Conservation (phyloP, 2,888 invertebrate genomes). For the Gortyna flavago region DNA sequence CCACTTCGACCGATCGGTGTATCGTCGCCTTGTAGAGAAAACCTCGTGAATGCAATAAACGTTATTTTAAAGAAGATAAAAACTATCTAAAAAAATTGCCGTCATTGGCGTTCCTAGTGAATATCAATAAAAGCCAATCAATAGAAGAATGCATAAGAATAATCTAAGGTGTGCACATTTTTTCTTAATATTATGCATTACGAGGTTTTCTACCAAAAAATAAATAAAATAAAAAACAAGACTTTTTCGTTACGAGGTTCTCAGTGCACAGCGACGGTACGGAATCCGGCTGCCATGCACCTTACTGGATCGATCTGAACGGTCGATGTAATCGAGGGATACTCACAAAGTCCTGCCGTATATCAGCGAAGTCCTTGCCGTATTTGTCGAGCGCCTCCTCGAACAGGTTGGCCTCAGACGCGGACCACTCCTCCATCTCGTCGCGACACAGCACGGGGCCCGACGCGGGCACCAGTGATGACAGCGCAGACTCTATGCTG, state of each 20-base stretch:
- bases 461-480: conserved; percentile 97
- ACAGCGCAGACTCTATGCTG: conserved; percentile 97
- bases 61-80: neutral
- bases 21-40: neutral
- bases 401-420: conserved; percentile 99
- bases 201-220: neutral
- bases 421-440: conserved; percentile 99
- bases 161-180: neutral
- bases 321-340: neutral
- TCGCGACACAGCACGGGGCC: conserved; percentile 99
- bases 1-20: neutral
- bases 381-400: conserved; percentile 99
- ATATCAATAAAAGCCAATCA: too few species aligned
- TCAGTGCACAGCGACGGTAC: neutral
- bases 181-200: neutral
- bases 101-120: neutral
- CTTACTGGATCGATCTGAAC: neutral
- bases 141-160: neutral
- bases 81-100: neutral
- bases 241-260: neutral
- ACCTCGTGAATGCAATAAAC: neutral
- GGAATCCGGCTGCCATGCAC: too few species aligned
- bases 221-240: neutral
- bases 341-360: conserved; percentile 99
- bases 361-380: conserved; percentile 99